These are phyloP conservation scores for Phaedon cochleariae DNA, from an alignment of 2,888 invertebrate genomes.

Conservation along the genomic window DNA sequence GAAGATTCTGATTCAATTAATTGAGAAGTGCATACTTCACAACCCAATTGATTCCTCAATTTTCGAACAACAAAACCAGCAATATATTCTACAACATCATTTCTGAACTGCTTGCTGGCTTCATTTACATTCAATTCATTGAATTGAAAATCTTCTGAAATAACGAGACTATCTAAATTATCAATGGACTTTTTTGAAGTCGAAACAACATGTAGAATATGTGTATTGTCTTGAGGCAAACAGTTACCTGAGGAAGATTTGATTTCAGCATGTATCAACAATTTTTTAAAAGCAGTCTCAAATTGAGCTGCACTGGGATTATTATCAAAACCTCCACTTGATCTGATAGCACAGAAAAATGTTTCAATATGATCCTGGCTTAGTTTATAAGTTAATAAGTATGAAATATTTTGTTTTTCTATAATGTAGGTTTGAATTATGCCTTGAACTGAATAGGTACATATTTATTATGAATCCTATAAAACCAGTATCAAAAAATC, in stretches of 20 bases:
- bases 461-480: constrained; percentile 32
- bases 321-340: constrained; percentile 27
- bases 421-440: constrained; percentile 21
- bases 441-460: constrained; percentile 19
- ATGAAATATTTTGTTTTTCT: constrained; percentile 13
- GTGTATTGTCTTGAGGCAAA: constrained; percentile 15
- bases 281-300: constrained; percentile 23
- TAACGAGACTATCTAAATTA: not conserved
- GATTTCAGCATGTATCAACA: constrained; percentile 19
- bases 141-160: not conserved
- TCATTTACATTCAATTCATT: not conserved
- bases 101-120: not conserved
- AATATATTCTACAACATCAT: not conserved
- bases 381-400: no score
- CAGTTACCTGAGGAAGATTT: constrained; percentile 21
- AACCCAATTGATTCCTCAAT: not conserved
- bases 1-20: not conserved
- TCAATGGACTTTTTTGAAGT: not conserved
- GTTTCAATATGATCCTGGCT: constrained; percentile 27
- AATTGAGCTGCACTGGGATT: constrained; percentile 32
- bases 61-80: not conserved
- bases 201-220: constrained; percentile 14
- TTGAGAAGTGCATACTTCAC: not conserved
- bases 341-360: constrained; percentile 22
- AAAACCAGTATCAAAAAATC: constrained; percentile 34